These are phyloP conservation scores for Aleadryas rufinucha DNA, from an alignment of 2,113 vertebrate genomes.

Conservation along the genomic window DNA sequence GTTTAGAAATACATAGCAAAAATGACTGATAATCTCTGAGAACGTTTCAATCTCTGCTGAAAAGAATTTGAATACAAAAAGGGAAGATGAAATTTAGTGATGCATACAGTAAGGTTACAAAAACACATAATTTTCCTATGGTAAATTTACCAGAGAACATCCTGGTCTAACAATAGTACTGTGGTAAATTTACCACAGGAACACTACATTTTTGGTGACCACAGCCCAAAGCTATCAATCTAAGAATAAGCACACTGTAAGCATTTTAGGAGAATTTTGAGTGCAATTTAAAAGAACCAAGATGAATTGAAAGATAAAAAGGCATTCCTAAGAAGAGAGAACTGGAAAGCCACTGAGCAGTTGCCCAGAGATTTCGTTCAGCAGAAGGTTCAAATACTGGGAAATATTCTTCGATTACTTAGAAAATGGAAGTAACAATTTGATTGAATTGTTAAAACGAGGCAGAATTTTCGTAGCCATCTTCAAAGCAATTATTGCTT, in stretches of 20 bases:
- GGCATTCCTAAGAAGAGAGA: neutral
- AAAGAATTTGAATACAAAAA: neutral
- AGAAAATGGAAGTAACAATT: neutral
- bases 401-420: neutral
- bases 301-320: neutral
- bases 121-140: neutral
- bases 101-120: neutral
- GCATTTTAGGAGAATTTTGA: neutral
- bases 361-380: neutral
- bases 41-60: neutral
- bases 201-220: neutral
- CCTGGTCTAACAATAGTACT: neutral
- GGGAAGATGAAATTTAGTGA: neutral
- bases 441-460: neutral
- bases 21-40: neutral
- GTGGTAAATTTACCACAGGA: slow-evolving; percentile 24
- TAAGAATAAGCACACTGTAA: neutral
- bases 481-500: neutral
- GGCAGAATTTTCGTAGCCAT: neutral
- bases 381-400: neutral
- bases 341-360: neutral
- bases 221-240: neutral
- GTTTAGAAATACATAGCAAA: neutral
- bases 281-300: neutral
- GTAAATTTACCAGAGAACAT: slow-evolving; percentile 15